These are phyloP conservation scores for Megaceryle torquata DNA, from an alignment of 2,113 vertebrate species.

Conservation along the genomic window DNA sequence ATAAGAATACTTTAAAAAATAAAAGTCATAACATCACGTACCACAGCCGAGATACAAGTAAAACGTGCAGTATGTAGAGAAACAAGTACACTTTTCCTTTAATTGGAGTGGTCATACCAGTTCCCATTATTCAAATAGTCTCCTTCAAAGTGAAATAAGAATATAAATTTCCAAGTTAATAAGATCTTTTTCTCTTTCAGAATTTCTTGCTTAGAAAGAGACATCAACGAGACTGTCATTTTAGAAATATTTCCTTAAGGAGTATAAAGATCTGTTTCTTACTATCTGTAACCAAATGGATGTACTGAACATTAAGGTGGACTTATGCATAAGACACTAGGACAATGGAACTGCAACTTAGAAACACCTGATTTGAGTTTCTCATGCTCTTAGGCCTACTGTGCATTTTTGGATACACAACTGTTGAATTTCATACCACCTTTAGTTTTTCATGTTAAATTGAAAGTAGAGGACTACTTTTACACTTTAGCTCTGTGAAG, in stretches of 20 bases:
- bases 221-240: background rate
- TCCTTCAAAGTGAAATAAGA: background rate
- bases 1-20: background rate
- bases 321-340: background rate
- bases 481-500: background rate
- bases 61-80: background rate
- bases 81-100: background rate
- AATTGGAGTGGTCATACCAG: accelerated
- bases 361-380: background rate
- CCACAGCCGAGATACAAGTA: background rate
- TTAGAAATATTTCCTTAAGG: background rate
- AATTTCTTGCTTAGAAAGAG: background rate
- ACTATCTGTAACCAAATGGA: background rate
- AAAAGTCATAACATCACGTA: background rate
- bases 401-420: background rate
- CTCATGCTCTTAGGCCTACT: background rate
- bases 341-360: background rate
- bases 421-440: background rate
- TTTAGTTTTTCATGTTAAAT: background rate
- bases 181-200: background rate
- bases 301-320: background rate
- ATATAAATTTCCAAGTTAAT: background rate
- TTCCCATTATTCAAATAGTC: background rate
- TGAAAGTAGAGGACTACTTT: background rate
- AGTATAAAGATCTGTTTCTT: background rate